Evolutionary conservation across 2,113 vertebrate species (phyloP), one percentile per base, ranked within the genome.

Genomic region (Columbina picui): DNA sequence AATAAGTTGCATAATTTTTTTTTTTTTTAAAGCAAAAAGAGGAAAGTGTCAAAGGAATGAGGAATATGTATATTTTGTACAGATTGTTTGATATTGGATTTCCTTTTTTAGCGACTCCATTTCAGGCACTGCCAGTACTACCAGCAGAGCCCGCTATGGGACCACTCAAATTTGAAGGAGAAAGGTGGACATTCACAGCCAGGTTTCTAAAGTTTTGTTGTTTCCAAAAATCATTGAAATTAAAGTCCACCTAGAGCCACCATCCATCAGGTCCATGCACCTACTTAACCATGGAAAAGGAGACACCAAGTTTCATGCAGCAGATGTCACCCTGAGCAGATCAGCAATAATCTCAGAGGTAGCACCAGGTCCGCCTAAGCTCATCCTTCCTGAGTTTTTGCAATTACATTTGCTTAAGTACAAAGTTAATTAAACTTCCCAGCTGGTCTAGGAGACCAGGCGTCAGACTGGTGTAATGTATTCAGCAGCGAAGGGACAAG

Each of bases 111-210:
- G 59, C 84, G 45, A 49, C 36, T 87, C 73, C 61, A 34, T 87
- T 87, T 96, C 84, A 94, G 76, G 65, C 83, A 82, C 90, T 71
- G 88, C 38, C 64, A 70, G 25, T 88, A 77, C 94, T 84, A 77
- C 93, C 95, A 95, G 86, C 77, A 96, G 89, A 96, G 96, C 95
- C 84, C 85, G 90, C 94, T 94, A 93, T 94, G 94, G 84, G 91
- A 93, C 89, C 83, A 92, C 61, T 96, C 74, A 96, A 64, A 95
- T 91, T 91, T 93, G 94, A 89, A 90, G 41, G 30, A 65, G 73
- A 88, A 96, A 93, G 87, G 89, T 95, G 92, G 87, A 90, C 76
- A 25, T 90, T 76, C 41, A 41, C 26, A 55, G 39, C 39, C 84
- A 93, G 80, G 47, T 81, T 81, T 85, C 53, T 82, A 20, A 95